Evolutionary conservation across 1,140 invertebrate species (phyloP).

Genomic region (Euwallacea fornicatus): DNA sequence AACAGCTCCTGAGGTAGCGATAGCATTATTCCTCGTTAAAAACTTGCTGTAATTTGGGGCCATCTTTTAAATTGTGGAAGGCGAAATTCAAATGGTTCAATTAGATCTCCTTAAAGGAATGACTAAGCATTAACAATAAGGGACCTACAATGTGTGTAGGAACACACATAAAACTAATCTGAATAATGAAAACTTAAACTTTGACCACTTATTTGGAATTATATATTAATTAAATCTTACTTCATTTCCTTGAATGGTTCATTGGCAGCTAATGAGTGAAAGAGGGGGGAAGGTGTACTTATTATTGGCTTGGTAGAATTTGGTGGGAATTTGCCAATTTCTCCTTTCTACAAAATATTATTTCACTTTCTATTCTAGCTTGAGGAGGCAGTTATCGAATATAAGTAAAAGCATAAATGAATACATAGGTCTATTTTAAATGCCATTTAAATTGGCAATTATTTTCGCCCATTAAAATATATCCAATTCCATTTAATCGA

Average conservation of each 20-base stretch:
- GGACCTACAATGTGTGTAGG: too few relatives aligned
- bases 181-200: not conserved
- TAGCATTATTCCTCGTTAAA: constrained; percentile 58
- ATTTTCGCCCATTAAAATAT: too few relatives aligned
- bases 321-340: not conserved
- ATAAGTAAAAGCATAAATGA: too few relatives aligned
- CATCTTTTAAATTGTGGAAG: constrained; percentile 52
- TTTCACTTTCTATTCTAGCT: not conserved
- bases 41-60: constrained; percentile 66
- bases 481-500: too few relatives aligned
- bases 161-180: not conserved
- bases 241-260: too few relatives aligned
- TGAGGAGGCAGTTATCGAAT: too few relatives aligned
- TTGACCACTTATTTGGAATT: not conserved
- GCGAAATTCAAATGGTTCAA: not conserved
- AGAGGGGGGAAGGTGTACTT: not conserved
- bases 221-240: too few relatives aligned
- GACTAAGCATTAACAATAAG: not conserved
- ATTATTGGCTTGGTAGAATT: not conserved
- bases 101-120: not conserved
- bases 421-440: too few relatives aligned
- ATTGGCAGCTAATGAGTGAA: not conserved
- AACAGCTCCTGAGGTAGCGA: constrained; percentile 59
- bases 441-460: too few relatives aligned
- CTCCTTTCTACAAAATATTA: not conserved